A percentile compares a stretch with the other conserved stretches of the same genome.
Evolutionary conservation across 2,888 invertebrate genomes (phyloP).

Genomic region (Eugnorisma glareosa): DNA sequence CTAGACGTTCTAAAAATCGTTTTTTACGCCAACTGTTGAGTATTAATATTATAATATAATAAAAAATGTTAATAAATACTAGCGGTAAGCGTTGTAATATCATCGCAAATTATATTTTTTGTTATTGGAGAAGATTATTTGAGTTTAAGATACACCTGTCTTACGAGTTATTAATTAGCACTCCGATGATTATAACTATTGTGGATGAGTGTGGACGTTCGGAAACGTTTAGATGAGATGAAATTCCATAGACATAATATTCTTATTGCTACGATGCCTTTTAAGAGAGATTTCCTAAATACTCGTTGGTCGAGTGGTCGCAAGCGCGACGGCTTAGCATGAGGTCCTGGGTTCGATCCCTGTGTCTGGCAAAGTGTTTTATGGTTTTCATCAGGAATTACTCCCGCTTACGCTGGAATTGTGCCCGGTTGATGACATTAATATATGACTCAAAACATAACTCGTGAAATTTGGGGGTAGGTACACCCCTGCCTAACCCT

Average conservation of each 20-base stretch:
- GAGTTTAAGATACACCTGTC: constrained; percentile 40
- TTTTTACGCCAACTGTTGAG: constrained; percentile 45
- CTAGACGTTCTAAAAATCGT: constrained; percentile 57
- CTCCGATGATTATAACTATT: constrained; percentile 8
- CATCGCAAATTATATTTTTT: constrained; percentile 48
- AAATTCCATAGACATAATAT: constrained; percentile 11
- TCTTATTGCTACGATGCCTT: not conserved
- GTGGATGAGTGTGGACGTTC: not conserved
- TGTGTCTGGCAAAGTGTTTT: too few relatives aligned
- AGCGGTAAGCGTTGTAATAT: constrained; percentile 27
- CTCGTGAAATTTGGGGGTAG: too few relatives aligned
- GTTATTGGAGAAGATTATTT: constrained; percentile 35
- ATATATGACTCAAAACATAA: too few relatives aligned
- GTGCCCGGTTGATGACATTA: too few relatives aligned
- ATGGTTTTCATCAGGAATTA: too few relatives aligned
- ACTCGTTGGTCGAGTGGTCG: too few relatives aligned
- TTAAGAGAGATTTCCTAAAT: not conserved
- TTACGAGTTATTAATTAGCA: constrained; percentile 46
- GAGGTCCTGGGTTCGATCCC: too few relatives aligned
- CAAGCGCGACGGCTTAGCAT: too few relatives aligned
- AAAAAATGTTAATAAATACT: constrained; percentile 48
- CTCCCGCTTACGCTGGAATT: too few relatives aligned
- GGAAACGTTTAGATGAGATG: not conserved
- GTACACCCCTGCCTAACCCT: too few relatives aligned
- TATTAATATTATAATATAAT: constrained; percentile 39